Percentiles rank a stretch among this genome's conserved stretches.
Conservation (phyloP, 2,888 invertebrate genomes). For the Proisotoma minuta region DNA sequence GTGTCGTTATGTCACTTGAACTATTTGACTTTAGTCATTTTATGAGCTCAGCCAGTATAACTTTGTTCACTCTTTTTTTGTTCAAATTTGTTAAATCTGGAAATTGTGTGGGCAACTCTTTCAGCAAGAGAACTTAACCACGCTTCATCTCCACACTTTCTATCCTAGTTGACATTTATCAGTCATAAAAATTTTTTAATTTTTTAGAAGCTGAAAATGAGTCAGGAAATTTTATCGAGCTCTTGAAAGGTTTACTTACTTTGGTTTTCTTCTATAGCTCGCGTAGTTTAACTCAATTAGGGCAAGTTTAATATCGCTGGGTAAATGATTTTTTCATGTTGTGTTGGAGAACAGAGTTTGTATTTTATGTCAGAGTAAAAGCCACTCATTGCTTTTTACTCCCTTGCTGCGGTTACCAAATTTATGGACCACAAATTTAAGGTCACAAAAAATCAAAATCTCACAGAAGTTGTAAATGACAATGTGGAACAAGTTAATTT, state of each 20-base stretch:
- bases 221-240: conserved; percentile 2
- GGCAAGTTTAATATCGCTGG: background rate
- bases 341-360: background rate
- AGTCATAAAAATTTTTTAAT: conserved; percentile 36
- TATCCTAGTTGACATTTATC: conserved; percentile 33
- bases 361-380: background rate
- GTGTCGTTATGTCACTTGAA: background rate
- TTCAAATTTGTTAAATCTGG: too few species aligned
- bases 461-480: too few species aligned
- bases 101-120: background rate
- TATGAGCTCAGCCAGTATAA: too few species aligned
- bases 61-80: too few species aligned
- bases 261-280: background rate
- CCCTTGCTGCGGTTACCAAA: too few species aligned
- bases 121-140: conserved; percentile 11
- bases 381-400: background rate
- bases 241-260: conserved; percentile 6
- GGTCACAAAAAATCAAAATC: too few species aligned
- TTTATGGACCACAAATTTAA: too few species aligned
- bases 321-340: conserved; percentile 3
- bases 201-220: conserved; percentile 15
- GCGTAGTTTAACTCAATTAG: conserved; percentile 1
- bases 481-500: too few species aligned
- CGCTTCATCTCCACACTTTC: conserved; percentile 35
- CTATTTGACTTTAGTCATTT: too few species aligned